Evolutionary conservation across 2,888 invertebrate species (phyloP).

Genomic region (Ophonus ardosiacus): DNA sequence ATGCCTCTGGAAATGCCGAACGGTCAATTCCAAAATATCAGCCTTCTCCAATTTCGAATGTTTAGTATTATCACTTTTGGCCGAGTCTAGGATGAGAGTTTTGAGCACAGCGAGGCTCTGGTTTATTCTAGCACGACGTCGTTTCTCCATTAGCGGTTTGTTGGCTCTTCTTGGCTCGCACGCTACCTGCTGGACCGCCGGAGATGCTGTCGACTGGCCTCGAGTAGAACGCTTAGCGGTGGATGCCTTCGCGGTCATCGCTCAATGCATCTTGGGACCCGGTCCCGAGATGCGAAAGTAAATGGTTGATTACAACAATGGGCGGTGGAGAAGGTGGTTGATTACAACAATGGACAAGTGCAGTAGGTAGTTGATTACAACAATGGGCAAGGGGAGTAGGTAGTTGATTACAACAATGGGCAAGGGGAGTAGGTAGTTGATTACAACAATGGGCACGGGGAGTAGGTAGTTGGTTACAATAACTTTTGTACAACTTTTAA

Average conservation of each 20-base stretch:
- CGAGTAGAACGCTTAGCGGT: constrained; percentile 45
- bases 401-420: too few relatives aligned
- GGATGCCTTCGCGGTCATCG: constrained; percentile 60
- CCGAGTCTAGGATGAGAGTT: constrained; percentile 84
- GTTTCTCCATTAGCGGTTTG: constrained; percentile 88
- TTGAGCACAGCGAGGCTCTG: constrained; percentile 85
- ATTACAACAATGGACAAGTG: background rate
- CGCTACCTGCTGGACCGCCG: constrained; percentile 1
- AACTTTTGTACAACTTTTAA: background rate
- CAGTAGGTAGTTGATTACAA: background rate
- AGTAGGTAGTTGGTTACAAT: background rate
- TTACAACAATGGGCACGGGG: background rate
- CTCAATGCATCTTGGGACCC: constrained; percentile 59
- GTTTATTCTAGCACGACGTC: constrained; percentile 85
- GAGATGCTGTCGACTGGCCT: constrained; percentile 50
- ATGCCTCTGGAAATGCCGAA: constrained; percentile 87
- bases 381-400: too few relatives aligned
- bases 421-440: too few relatives aligned
- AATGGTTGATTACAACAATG: background rate
- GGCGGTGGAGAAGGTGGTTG: too few relatives aligned
- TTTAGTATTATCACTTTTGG: constrained; percentile 83
- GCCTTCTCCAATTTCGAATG: constrained; percentile 92
- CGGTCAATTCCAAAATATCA: constrained; percentile 90
- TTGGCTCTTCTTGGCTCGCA: constrained; percentile 80
- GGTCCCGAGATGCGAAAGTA: constrained; percentile 1